phyloP scores from a whole-genome alignment of 2,888 invertebrate species.

The Adela reaumurella region DNA sequence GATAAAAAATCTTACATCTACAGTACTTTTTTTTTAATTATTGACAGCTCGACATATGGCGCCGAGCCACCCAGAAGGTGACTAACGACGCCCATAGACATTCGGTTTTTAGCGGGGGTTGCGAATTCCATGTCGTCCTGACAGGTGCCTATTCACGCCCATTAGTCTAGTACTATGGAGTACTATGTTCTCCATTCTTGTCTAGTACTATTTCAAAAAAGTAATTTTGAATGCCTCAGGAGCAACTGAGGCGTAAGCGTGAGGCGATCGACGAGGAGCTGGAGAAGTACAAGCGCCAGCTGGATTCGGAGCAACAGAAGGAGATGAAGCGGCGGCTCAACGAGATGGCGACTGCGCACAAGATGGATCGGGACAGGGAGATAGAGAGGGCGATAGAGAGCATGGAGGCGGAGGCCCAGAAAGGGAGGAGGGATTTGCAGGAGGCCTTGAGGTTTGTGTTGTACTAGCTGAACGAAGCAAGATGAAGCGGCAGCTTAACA shows the following conservation, averaged over 20 bases:
- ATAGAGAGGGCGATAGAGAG: constrained; percentile 71
- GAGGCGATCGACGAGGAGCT: constrained; percentile 60
- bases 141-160: too few species aligned
- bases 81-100: too few species aligned
- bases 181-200: too few species aligned
- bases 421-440: constrained; percentile 57
- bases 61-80: too few species aligned
- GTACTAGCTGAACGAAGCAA: constrained; percentile 15
- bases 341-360: constrained; percentile 65
- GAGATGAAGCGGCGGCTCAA: constrained; percentile 63
- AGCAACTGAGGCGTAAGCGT: constrained; percentile 51
- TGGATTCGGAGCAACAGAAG: constrained; percentile 58
- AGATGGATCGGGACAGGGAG: constrained; percentile 72
- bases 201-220: too few species aligned
- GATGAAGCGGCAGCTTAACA: constrained; percentile 63
- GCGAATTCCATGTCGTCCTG: too few species aligned
- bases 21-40: too few species aligned
- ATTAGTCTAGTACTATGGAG: too few species aligned
- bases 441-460: constrained; percentile 44
- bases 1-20: too few species aligned
- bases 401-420: constrained; percentile 63
- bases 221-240: too few species aligned
- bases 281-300: constrained; percentile 61
- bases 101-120: too few species aligned
- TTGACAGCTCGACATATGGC: too few species aligned